phyloP scores from a whole-genome alignment of 2,797 vertebrate genomes.

The Enteromius trimaculatus region DNA sequence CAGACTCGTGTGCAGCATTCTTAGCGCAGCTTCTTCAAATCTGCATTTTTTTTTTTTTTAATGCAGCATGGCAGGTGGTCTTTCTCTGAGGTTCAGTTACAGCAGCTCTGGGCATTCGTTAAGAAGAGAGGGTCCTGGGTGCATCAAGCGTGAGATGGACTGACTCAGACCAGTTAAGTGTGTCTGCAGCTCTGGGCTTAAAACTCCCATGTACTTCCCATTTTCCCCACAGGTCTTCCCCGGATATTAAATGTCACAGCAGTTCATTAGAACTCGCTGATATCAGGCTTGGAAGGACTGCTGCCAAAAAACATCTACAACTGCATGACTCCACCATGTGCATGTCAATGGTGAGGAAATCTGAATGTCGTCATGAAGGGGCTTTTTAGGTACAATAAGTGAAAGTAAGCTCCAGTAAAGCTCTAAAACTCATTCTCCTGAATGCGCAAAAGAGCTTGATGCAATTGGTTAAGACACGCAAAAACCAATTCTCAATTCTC shows the following conservation, averaged over 20 bases:
- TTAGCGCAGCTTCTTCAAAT: background rate
- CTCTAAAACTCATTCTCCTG: background rate
- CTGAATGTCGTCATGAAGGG: background rate
- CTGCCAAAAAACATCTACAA: slow-evolving; percentile 48
- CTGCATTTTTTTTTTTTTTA: background rate
- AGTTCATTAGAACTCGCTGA: slow-evolving; percentile 6
- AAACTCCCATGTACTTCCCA: slow-evolving; percentile 43
- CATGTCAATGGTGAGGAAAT: background rate
- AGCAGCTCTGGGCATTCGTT: background rate
- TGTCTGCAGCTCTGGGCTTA: background rate
- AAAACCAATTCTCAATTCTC: background rate
- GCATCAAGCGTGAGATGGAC: slow-evolving; percentile 32
- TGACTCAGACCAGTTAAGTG: slow-evolving; percentile 21
- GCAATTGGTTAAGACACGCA: background rate
- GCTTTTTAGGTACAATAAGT: background rate
- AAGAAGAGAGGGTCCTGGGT: slow-evolving; percentile 1
- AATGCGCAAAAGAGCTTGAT: background rate
- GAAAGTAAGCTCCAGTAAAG: background rate
- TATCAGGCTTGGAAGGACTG: slow-evolving; percentile 18
- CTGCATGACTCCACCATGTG: slow-evolving; percentile 13
- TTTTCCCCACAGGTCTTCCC: slow-evolving; percentile 41
- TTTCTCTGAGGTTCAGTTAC: slow-evolving; percentile 35
- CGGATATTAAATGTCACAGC: slow-evolving; percentile 35
- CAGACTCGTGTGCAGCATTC: background rate
- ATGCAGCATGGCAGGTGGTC: slow-evolving; percentile 7